A percentile compares a stretch with the other conserved stretches of the same genome.
phyloP scores from a whole-genome alignment of 2,797 vertebrate genomes.

The Trachurus trachurus region DNA sequence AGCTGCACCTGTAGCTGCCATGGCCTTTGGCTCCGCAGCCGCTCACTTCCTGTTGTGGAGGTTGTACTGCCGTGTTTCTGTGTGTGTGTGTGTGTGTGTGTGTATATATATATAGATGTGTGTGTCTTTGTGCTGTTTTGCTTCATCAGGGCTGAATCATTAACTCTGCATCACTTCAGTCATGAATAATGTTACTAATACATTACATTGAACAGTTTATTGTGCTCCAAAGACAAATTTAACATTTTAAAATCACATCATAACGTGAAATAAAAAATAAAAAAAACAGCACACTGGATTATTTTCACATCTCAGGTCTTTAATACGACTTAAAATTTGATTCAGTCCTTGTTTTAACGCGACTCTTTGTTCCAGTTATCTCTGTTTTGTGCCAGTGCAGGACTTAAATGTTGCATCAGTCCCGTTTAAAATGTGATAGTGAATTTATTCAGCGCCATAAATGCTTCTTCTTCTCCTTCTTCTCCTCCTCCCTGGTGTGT shows the following conservation, averaged over 20 bases:
- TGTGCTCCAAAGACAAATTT: not conserved
- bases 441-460: not conserved
- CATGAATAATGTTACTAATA: not conserved
- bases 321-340: not conserved
- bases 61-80: not conserved
- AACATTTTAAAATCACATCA: not conserved
- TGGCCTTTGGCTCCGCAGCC: conserved; percentile 81
- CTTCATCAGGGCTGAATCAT: too few species aligned
- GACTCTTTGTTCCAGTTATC: not conserved
- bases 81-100: not conserved
- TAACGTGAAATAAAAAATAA: not conserved
- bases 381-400: not conserved
- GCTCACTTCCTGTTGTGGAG: conserved; percentile 66
- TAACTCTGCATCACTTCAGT: not conserved
- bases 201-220: not conserved
- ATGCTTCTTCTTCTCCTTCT: not conserved
- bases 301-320: too few species aligned
- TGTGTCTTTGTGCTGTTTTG: too few species aligned
- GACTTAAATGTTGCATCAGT: not conserved
- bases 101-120: too few species aligned
- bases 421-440: not conserved
- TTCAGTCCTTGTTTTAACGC: not conserved
- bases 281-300: not conserved
- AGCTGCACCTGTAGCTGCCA: conserved; percentile 82
- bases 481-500: too few species aligned